phyloP scores from a whole-genome alignment of 2,888 invertebrate genomes.

The Plebejus argus region DNA sequence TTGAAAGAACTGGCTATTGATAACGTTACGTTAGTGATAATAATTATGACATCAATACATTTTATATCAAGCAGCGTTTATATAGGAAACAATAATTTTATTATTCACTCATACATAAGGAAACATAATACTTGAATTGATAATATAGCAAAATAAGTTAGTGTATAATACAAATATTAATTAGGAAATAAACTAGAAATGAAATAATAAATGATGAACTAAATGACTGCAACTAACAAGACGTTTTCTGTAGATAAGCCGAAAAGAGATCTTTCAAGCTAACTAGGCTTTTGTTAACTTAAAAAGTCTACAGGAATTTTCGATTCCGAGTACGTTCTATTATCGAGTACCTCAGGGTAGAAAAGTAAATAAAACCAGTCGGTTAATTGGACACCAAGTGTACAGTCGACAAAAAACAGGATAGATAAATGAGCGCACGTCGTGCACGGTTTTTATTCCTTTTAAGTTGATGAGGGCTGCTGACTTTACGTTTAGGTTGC shows the following conservation, averaged over 20 bases:
- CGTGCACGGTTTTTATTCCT: slow-evolving; percentile 29
- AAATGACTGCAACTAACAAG: neutral
- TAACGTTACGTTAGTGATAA: neutral
- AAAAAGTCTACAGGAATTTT: neutral
- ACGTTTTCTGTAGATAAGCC: neutral
- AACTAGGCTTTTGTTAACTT: neutral
- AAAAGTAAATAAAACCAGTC: neutral
- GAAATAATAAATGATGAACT: neutral
- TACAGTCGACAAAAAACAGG: slow-evolving; percentile 43
- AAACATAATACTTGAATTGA: neutral
- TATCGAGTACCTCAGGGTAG: neutral
- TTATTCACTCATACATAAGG: too few relatives aligned
- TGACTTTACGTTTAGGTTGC: neutral
- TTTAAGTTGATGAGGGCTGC: neutral
- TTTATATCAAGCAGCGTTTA: neutral
- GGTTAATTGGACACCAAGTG: slow-evolving; percentile 39
- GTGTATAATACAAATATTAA: neutral
- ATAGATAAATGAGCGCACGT: slow-evolving; percentile 42
- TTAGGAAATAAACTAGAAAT: neutral
- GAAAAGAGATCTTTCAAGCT: neutral
- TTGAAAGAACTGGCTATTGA: neutral
- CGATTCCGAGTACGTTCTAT: neutral
- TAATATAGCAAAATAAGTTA: neutral
- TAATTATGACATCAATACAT: neutral
- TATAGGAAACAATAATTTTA: neutral